phyloP scores from a whole-genome alignment of 2,888 invertebrate species.

The Chloromyia formosa region DNA sequence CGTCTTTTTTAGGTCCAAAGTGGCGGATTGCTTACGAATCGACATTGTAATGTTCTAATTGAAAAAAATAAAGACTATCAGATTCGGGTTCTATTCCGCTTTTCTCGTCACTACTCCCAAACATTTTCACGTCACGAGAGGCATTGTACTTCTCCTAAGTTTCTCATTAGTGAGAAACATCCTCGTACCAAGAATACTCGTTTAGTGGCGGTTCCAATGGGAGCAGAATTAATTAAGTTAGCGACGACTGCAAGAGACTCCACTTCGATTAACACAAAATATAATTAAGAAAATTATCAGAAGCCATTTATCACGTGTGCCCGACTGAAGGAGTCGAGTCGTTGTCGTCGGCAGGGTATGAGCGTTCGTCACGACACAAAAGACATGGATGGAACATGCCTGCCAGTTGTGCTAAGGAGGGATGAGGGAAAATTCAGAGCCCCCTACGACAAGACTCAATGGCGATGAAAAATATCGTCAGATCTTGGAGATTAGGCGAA shows the following conservation, averaged over 20 bases:
- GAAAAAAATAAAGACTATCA: too few relatives aligned
- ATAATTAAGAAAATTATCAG: constrained; percentile 52
- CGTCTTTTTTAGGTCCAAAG: too few relatives aligned
- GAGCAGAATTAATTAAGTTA: constrained; percentile 51
- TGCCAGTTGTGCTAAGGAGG: too few relatives aligned
- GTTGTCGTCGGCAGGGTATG: not conserved
- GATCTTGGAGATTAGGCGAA: constrained; percentile 41
- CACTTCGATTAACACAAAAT: constrained; percentile 52
- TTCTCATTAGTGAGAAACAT: constrained; percentile 39
- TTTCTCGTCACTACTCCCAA: too few relatives aligned
- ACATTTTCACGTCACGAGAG: constrained; percentile 9
- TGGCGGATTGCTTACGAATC: too few relatives aligned
- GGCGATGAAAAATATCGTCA: constrained; percentile 36
- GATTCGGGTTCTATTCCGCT: too few relatives aligned
- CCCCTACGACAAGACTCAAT: not conserved
- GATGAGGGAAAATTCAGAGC: not conserved
- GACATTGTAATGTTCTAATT: too few relatives aligned
- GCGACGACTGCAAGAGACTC: constrained; percentile 45
- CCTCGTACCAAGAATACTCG: constrained; percentile 12
- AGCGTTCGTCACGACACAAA: not conserved
- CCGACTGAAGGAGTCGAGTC: constrained; percentile 15
- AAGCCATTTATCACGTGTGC: constrained; percentile 50
- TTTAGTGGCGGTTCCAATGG: constrained; percentile 47
- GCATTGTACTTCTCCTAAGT: constrained; percentile 2
- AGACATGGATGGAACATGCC: not conserved